Evolutionary conservation across 2,888 invertebrate genomes (phyloP), one percentile per base, ranked within the genome.

Genomic region (Drosophila prolongata): DNA sequence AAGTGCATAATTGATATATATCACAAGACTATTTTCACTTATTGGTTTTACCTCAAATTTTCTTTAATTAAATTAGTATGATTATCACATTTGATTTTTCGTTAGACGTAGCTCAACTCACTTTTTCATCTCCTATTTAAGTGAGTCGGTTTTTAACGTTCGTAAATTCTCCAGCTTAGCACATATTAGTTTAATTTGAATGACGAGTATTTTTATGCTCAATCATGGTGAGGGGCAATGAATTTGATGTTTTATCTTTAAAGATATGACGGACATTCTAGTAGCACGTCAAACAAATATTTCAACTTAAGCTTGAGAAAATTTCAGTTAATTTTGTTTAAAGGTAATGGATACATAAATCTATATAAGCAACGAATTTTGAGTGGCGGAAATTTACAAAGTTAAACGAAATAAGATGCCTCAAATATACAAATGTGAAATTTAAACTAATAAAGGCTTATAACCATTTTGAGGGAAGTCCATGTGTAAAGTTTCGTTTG

Each of bases 371-470:
- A 30, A 30, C 6, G 30, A 30, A 30, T 30, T 8, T 30, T 5
- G 5, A 38, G 37, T 4, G 1, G 11, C 2, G 11, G 11, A 35
- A 35, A 35, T 11, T 9, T 35, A 35, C 35, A 10, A 3, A 9
- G 11, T 35, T 8, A 35, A 10, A 3, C 35, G 35, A 35, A 35
- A 13, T 24, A n/a, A 59, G 2, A 16, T 1, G 8, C 27, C 10
- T 2, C 6, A 19, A 34, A 30, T 34, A 40, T 30, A 30, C 6
- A 50, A 30, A 40, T 27, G 6, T 49, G 11, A 57, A 10, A 1
- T 37, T 60, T 75, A 67, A 79, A 70, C 70, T 70, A 67, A 85
- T 78, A 79, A 65, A 49, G 60, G 14, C 24, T 16, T 42, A 13
- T 13, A 44, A 35, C 35, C 62, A 49, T 46, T 54, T 30, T 55